Conservation (phyloP, 1,140 invertebrate genomes). For the Pseudomyrmex cubaensis region DNA sequence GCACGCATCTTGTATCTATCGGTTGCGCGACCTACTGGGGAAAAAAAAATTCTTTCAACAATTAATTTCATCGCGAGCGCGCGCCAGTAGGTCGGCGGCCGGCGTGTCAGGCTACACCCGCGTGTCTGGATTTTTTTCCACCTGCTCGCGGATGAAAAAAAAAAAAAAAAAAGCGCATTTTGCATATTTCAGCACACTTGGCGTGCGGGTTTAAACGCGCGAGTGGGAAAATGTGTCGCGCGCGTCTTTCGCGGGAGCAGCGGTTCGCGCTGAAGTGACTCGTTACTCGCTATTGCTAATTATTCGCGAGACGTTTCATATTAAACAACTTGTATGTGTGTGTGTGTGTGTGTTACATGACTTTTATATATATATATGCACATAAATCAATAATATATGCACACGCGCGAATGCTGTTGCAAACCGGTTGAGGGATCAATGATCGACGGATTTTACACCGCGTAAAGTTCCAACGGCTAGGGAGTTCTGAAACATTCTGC, state of each 20-base stretch:
- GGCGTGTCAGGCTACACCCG: too few relatives aligned
- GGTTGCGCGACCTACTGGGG: conserved; percentile 43
- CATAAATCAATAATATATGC: too few relatives aligned
- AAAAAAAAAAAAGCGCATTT: neutral
- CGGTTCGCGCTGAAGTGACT: too few relatives aligned
- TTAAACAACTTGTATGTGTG: too few relatives aligned
- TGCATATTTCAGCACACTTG: conserved; percentile 41
- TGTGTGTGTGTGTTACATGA: too few relatives aligned
- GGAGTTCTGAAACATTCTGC: neutral
- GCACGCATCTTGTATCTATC: conserved; percentile 66
- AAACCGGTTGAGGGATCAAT: neutral
- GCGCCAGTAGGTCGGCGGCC: neutral
- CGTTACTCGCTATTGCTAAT: neutral
- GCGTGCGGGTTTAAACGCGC: neutral
- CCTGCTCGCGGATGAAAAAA: conserved; percentile 4
- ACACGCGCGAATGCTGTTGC: neutral
- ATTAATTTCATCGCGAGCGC: conserved; percentile 19
- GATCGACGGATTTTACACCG: conserved; percentile 2
- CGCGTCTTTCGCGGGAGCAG: too few relatives aligned
- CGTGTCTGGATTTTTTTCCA: too few relatives aligned
- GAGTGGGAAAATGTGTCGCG: neutral
- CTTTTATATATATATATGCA: too few relatives aligned
- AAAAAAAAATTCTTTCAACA: conserved; percentile 42
- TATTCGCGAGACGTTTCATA: neutral
- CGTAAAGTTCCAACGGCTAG: neutral